Base-by-base conservation (phyloP, 2,113 vertebrate genomes). In the Patagioenas fasciata region DNA sequence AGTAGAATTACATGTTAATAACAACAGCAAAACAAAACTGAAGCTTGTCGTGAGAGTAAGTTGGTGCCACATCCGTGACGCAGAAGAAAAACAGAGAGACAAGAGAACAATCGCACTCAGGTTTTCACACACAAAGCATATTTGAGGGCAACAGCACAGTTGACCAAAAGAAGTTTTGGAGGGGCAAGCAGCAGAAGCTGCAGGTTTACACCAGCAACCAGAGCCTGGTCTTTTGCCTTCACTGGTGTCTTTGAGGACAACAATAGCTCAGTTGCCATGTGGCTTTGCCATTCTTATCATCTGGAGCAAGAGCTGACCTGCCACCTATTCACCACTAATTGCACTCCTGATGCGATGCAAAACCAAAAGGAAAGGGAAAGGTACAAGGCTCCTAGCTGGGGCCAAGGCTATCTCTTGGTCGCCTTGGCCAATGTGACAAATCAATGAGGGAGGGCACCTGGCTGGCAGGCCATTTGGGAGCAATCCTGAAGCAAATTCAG, bases 1-100 rank as follows among this genome's bases (percentile, higher is more conserved):
- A 98, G 98, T 98, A 98, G 98, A 98, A 97, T 97, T 97, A 98
- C 97, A 97, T 98, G 91, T 98, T 96, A 97, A 96, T 70, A 98
- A 97, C 93, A 97, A 91, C 88, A 97, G 96, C 95, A 97, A 97
- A 98, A 98, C 91, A 95, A 87, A 93, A 96, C 54, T 85, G 75
- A 89, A 50, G 80, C 91, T 85, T 93, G 89, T 93, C 90, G 97
- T 96, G 97, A 95, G 88, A 97, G 95, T 94, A 97, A 93, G 73
- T 96, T 93, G 96, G 97, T 96, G 95, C 97, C 97, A 98, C 89
- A 97, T 97, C 95, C 93, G 20, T 93, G 90, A 96, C 72, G 91
- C 95, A 97, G 93, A 96, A 97, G 94, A 94, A 95, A 97, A 44
- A 91, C 95, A 95, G 95, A 97, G 96, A 92, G 94, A 91, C 89